Evolutionary conservation across 2,888 invertebrate species (phyloP).

Genomic region (Zele albiditarsus): DNA sequence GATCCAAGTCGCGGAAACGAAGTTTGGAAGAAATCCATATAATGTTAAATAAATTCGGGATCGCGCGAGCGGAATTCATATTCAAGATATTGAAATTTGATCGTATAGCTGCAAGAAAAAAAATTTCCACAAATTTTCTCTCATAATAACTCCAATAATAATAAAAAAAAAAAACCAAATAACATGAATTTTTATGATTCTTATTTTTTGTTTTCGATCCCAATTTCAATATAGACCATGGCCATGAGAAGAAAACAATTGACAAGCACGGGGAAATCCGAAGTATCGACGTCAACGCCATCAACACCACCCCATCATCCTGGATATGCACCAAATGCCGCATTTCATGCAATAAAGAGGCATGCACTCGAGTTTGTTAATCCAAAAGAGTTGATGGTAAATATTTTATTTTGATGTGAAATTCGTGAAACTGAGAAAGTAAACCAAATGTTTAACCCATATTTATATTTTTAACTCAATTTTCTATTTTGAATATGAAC

Average conservation of each 20-base stretch:
- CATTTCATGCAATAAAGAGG: conserved; percentile 95
- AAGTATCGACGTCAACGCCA: conserved; percentile 72
- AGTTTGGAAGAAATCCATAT: too few relatives aligned
- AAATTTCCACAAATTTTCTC: too few relatives aligned
- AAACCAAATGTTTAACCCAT: neutral
- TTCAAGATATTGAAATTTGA: too few relatives aligned
- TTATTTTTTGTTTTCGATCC: conserved; percentile 20
- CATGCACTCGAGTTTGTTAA: conserved; percentile 94
- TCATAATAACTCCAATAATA: too few relatives aligned
- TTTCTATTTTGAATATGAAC: neutral
- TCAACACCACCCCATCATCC: conserved; percentile 80
- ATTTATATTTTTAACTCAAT: neutral
- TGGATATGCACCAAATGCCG: conserved; percentile 96
- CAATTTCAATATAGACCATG: conserved; percentile 61
- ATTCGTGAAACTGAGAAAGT: neutral
- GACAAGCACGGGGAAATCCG: conserved; percentile 68
- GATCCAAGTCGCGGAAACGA: too few relatives aligned
- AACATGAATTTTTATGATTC: neutral
- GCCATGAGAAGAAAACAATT: conserved; percentile 67
- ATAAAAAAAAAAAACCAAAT: neutral
- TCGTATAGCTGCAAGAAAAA: too few relatives aligned
- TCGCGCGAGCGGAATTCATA: too few relatives aligned
- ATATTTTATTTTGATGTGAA: conserved; percentile 38
- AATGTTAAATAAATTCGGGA: too few relatives aligned
- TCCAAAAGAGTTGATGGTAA: conserved; percentile 90